These are phyloP conservation scores for Cosmia pyralina DNA, from an alignment of 2,888 invertebrate genomes.

Conservation along the genomic window DNA sequence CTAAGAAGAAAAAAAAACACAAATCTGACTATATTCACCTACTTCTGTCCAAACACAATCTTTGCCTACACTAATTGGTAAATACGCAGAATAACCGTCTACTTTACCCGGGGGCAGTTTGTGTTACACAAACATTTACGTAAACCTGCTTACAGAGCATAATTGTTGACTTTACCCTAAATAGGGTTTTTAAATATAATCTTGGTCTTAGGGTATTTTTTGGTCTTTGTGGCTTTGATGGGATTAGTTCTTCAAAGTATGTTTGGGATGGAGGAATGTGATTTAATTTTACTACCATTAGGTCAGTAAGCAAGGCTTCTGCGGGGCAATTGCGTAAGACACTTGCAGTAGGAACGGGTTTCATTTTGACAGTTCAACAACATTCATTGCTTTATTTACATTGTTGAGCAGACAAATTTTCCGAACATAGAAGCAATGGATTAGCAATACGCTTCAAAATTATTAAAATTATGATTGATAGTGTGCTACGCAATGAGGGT, in stretches of 20 bases:
- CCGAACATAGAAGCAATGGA: too few relatives aligned
- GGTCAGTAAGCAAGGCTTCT: too few relatives aligned
- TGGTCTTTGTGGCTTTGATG: neutral
- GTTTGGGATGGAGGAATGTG: neutral
- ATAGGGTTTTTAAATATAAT: conserved; percentile 11
- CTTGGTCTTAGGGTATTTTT: neutral
- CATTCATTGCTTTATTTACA: too few relatives aligned
- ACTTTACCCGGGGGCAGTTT: conserved; percentile 3
- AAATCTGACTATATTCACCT: neutral
- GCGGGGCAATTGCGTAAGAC: too few relatives aligned
- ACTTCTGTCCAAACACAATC: neutral
- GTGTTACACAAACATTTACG: conserved; percentile 28
- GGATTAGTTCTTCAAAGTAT: neutral
- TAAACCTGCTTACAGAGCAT: conserved; percentile 14
- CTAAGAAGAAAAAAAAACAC: neutral
- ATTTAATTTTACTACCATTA: neutral
- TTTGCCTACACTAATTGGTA: conserved; percentile 33
- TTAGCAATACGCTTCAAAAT: too few relatives aligned
- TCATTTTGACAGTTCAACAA: too few relatives aligned
- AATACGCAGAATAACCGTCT: conserved; percentile 13
- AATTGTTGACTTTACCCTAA: conserved; percentile 35
- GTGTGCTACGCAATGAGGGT: too few relatives aligned
- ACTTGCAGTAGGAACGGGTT: too few relatives aligned
- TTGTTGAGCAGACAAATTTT: too few relatives aligned
- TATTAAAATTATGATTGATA: too few relatives aligned